Base-by-base conservation (phyloP, 1,140 invertebrate genomes). In the Drosophila kepulauana region DNA sequence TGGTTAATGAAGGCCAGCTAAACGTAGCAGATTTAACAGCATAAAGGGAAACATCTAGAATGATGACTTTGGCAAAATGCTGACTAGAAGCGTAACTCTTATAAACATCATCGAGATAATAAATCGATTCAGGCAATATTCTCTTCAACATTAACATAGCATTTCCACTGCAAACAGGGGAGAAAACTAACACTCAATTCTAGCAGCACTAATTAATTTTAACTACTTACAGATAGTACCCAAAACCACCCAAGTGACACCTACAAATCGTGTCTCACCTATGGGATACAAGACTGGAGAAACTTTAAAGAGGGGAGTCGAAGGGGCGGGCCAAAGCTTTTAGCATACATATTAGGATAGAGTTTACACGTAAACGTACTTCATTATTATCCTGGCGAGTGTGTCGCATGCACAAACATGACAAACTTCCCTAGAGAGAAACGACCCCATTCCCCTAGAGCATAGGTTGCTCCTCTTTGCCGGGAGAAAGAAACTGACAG, bases 331-430 rank as follows among this genome's bases (percentile, higher is more conserved):
- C 5, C 57, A 62, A 49, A 75, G 72, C 72, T 75, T 75, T 75
- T 75, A 75, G 72, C 72, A 75, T 75, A 75, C 66, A 75, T 75
- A 75, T 75, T 75, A 75, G 66, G 52, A 69, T 70, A 75, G 66
- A 70, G 72, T 75, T 75, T 75, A 75, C 66, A 75, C 72, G 72
- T 75, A 75, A 75, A 70, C 72, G 72, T 75, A 75, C 72, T 75
- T 75, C 72, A 75, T 75, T 75, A 75, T 75, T 75, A 75, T 63
- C 72, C 65, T 51, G 48, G 58, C 51, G 72, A 63, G 72, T 71
- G 69, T 75, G 72, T 75, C 66, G 72, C 72, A 75, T 75, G 66
- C 66, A 75, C 72, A 75, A 75, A 63, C 72, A 75, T 74, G 71
- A 74, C 65, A 74, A 74, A 74, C 65, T 69, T 74, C 71, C 72